Evolutionary conservation across 2,797 vertebrate species (phyloP).

Genomic region (Danio tinwini): DNA sequence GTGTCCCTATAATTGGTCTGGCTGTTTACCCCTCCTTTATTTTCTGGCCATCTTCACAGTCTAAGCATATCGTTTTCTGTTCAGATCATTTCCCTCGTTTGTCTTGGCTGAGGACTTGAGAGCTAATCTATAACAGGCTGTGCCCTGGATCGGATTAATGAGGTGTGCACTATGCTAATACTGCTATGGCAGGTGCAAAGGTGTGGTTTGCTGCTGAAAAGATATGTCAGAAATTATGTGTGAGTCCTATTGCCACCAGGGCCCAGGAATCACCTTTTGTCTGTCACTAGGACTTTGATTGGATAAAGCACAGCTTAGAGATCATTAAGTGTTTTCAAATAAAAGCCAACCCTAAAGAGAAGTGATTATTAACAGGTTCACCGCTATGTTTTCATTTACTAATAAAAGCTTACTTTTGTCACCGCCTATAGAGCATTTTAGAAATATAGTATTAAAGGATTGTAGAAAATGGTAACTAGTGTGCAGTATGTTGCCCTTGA

Average conservation of each 20-base stretch:
- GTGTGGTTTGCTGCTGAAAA: slow-evolving; percentile 7
- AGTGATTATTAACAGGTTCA: slow-evolving; percentile 39
- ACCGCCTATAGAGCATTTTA: too few species aligned
- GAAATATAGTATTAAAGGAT: not conserved
- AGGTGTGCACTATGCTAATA: slow-evolving; percentile 46
- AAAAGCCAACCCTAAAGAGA: slow-evolving; percentile 27
- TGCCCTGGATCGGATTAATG: slow-evolving; percentile 48
- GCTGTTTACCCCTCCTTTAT: not conserved
- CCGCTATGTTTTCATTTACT: slow-evolving; percentile 2
- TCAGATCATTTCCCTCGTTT: slow-evolving; percentile 39
- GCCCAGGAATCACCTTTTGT: not conserved
- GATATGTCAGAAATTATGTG: not conserved
- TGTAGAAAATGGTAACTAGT: not conserved
- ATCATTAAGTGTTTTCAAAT: slow-evolving; percentile 38
- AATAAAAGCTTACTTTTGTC: not conserved
- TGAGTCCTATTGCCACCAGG: not conserved
- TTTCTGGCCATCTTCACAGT: slow-evolving; percentile 16
- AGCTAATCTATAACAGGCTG: slow-evolving; percentile 47
- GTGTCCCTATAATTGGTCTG: not conserved
- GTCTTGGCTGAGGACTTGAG: slow-evolving; percentile 25
- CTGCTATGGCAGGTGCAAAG: slow-evolving; percentile 14
- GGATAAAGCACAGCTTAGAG: slow-evolving; percentile 4
- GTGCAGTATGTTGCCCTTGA: not conserved
- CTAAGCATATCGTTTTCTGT: slow-evolving; percentile 20
- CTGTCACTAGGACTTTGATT: not conserved